These are phyloP conservation scores for Piliocolobus tephrosceles DNA, from an alignment of 2,113 vertebrate genomes.

Conservation along the genomic window DNA sequence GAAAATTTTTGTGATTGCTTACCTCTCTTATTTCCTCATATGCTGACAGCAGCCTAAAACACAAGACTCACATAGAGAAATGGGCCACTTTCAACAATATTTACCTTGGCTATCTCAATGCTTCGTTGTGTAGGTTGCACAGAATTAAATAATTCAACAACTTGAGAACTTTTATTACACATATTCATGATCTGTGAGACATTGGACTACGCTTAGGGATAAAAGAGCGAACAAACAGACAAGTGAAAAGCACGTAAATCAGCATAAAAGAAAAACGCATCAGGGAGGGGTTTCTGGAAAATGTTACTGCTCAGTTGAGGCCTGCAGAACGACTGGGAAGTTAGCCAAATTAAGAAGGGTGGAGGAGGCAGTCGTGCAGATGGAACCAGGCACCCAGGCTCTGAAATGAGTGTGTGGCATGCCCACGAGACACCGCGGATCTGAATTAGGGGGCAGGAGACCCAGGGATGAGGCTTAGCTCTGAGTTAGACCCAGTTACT, in stretches of 20 bases:
- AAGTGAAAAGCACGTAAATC: neutral
- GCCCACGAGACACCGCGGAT: accelerated
- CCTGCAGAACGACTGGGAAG: neutral
- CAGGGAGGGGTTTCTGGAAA: neutral
- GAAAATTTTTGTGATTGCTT: neutral
- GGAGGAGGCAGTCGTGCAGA: neutral
- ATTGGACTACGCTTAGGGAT: neutral
- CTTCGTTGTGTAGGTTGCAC: no score
- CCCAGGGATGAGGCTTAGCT: accelerated
- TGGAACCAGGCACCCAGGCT: neutral
- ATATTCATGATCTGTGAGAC: neutral
- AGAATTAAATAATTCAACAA: neutral
- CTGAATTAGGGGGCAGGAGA: neutral
- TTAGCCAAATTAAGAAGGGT: neutral
- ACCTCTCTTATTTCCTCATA: neutral
- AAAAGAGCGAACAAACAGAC: neutral
- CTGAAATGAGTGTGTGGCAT: accelerated
- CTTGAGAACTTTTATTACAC: neutral
- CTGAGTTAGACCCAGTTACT: neutral
- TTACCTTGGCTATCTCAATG: neutral
- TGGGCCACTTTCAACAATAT: neutral
- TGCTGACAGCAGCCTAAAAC: neutral
- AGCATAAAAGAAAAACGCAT: neutral
- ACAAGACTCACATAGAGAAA: neutral
- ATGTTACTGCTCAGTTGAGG: neutral